Percentiles rank a stretch among this genome's conserved stretches.
Conservation (phyloP, 2,888 invertebrate genomes). For the Maniola hyperantus region DNA sequence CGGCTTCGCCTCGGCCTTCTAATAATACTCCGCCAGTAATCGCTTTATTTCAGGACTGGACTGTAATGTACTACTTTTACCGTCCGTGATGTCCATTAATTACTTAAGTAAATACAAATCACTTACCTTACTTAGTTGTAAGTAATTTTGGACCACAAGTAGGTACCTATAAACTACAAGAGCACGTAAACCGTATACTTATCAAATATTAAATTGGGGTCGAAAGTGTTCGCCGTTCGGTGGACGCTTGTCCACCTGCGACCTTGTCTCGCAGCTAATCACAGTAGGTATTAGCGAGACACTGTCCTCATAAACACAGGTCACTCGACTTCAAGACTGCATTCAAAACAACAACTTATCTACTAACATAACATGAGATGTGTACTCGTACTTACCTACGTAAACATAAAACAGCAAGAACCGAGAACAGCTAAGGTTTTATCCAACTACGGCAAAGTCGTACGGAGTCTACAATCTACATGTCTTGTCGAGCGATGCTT, state of each 20-base stretch:
- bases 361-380: neutral
- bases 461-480: too few relatives aligned
- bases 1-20: too few relatives aligned
- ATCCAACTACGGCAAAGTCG: too few relatives aligned
- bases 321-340: slow-evolving; percentile 21
- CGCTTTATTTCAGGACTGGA: too few relatives aligned
- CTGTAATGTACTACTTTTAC: too few relatives aligned
- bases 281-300: slow-evolving; percentile 33
- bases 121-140: too few relatives aligned
- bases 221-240: slow-evolving; percentile 62
- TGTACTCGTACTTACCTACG: neutral
- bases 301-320: slow-evolving; percentile 24
- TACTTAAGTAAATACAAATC: too few relatives aligned
- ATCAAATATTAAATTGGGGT: slow-evolving; percentile 68
- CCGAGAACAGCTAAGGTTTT: neutral
- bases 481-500: too few relatives aligned
- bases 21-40: too few relatives aligned
- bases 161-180: neutral
- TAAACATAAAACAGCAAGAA: too few relatives aligned
- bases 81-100: too few relatives aligned
- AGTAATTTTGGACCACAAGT: too few relatives aligned
- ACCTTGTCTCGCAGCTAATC: slow-evolving; percentile 43
- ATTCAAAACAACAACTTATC: slow-evolving; percentile 29
- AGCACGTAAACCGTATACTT: slow-evolving; percentile 52
- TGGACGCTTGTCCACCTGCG: slow-evolving; percentile 49